Evolutionary conservation across 2,888 invertebrate genomes (phyloP).

Genomic region (Flexamia atlantica): DNA sequence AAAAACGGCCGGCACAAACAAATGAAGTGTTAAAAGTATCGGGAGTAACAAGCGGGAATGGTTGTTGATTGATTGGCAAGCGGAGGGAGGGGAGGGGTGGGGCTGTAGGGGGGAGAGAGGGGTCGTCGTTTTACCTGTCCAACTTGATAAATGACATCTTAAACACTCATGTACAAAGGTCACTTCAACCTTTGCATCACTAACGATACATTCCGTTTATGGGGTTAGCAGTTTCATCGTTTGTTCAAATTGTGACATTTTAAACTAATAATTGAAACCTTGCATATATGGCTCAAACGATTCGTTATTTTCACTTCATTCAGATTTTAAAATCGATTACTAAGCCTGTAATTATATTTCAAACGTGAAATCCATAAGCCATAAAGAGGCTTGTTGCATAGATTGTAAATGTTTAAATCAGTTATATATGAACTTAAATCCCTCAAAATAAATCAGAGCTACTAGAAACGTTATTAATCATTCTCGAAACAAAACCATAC

Average conservation of each 20-base stretch:
- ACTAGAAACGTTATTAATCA: constrained; percentile 8
- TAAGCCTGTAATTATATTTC: not conserved
- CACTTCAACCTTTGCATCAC: not conserved
- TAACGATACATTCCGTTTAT: constrained; percentile 6
- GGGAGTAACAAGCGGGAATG: constrained; percentile 54
- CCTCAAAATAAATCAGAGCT: not conserved
- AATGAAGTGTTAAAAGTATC: constrained; percentile 52
- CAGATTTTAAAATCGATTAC: not conserved
- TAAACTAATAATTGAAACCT: not conserved
- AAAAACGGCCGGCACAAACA: constrained; percentile 62
- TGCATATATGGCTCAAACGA: too few relatives aligned
- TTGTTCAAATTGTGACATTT: not conserved
- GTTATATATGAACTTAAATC: not conserved
- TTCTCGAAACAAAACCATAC: not conserved
- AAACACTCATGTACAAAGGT: constrained; percentile 21
- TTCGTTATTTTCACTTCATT: not conserved
- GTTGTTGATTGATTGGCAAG: not conserved
- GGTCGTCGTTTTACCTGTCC: constrained; percentile 8
- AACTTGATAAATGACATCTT: constrained; percentile 27
- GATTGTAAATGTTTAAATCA: not conserved
- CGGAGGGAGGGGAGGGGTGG: constrained; percentile 4
- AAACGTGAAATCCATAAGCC: not conserved
- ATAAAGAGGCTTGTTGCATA: not conserved
- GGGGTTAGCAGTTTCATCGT: not conserved
- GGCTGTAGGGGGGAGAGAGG: not conserved